A percentile compares a stretch with the other conserved stretches of the same genome.
phyloP scores from a whole-genome alignment of 1,140 invertebrate genomes.

The Neodiprion virginianus region DNA sequence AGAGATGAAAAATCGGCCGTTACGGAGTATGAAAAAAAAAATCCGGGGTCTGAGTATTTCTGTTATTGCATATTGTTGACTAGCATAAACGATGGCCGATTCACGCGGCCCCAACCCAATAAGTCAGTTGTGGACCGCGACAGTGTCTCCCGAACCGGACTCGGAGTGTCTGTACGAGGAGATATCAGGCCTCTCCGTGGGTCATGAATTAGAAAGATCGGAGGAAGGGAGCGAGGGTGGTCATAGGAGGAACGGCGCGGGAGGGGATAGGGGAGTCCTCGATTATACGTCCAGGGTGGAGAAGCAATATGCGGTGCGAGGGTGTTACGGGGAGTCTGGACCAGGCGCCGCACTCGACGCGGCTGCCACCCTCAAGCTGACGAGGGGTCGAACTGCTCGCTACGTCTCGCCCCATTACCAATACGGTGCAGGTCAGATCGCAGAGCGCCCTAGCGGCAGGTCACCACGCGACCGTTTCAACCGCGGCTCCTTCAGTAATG shows the following conservation, averaged over 20 bases:
- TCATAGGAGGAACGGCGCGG: slow-evolving; percentile 18
- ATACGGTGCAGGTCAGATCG: slow-evolving; percentile 22
- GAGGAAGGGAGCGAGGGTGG: neutral
- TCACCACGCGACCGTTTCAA: slow-evolving; percentile 48
- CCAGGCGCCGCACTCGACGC: slow-evolving; percentile 47
- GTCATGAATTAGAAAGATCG: slow-evolving; percentile 38
- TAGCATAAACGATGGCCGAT: slow-evolving; percentile 58
- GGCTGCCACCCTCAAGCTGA: slow-evolving; percentile 58
- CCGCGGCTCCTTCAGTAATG: slow-evolving; percentile 61
- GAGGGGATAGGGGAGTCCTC: slow-evolving; percentile 24
- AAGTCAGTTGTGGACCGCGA: slow-evolving; percentile 56
- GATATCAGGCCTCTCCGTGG: slow-evolving; percentile 51
- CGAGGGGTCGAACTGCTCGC: slow-evolving; percentile 55
- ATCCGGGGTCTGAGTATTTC: neutral
- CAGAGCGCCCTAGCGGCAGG: slow-evolving; percentile 34
- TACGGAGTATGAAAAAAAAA: neutral
- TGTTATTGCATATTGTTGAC: slow-evolving; percentile 13
- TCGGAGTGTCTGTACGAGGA: slow-evolving; percentile 61
- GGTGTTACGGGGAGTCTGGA: slow-evolving; percentile 49
- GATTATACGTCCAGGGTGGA: slow-evolving; percentile 48
- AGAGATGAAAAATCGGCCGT: neutral
- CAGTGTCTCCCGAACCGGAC: slow-evolving; percentile 49
- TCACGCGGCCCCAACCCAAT: slow-evolving; percentile 60
- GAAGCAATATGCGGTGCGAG: slow-evolving; percentile 51
- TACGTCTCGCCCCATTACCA: slow-evolving; percentile 50